phyloP scores from a whole-genome alignment of 2,888 invertebrate genomes.

The Ichneumon xanthorius region DNA sequence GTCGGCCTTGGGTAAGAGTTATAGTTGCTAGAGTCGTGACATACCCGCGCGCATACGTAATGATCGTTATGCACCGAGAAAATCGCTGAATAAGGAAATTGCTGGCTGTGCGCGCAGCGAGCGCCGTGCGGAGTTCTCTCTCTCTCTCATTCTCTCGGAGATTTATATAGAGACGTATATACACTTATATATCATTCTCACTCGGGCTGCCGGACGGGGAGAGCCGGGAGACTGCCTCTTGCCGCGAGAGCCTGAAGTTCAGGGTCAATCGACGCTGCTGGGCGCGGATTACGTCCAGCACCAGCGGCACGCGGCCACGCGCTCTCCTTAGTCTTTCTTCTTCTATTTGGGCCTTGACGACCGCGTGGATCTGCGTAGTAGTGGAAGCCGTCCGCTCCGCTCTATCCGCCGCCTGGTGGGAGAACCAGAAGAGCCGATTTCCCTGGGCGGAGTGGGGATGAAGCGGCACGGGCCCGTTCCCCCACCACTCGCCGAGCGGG shows the following conservation, averaged over 20 bases:
- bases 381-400: conserved; percentile 31
- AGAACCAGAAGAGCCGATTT: conserved; percentile 19
- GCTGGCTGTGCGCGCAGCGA: conserved; percentile 68
- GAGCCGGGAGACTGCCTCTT: conserved; percentile 39
- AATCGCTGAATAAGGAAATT: conserved; percentile 83
- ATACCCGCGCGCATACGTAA: conserved; percentile 77
- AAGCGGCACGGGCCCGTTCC: conserved; percentile 1
- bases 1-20: conserved; percentile 77
- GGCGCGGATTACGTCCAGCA: conserved; percentile 76
- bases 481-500: conserved; percentile 40
- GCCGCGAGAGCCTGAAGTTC: conserved; percentile 79
- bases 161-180: conserved; percentile 36
- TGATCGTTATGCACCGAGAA: conserved; percentile 76
- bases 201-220: conserved; percentile 11
- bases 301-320: conserved; percentile 60
- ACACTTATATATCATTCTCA: conserved; percentile 23
- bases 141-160: conserved; percentile 45
- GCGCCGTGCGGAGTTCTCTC: conserved; percentile 52
- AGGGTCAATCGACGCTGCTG: conserved; percentile 80
- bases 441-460: neutral
- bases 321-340: conserved; percentile 76
- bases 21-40: conserved; percentile 70
- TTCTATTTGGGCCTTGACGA: conserved; percentile 82
- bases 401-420: conserved; percentile 16
- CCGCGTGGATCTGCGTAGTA: conserved; percentile 66